These are phyloP conservation scores for Eriocheir sinensis DNA, from an alignment of 1,140 invertebrate genomes.

Conservation along the genomic window DNA sequence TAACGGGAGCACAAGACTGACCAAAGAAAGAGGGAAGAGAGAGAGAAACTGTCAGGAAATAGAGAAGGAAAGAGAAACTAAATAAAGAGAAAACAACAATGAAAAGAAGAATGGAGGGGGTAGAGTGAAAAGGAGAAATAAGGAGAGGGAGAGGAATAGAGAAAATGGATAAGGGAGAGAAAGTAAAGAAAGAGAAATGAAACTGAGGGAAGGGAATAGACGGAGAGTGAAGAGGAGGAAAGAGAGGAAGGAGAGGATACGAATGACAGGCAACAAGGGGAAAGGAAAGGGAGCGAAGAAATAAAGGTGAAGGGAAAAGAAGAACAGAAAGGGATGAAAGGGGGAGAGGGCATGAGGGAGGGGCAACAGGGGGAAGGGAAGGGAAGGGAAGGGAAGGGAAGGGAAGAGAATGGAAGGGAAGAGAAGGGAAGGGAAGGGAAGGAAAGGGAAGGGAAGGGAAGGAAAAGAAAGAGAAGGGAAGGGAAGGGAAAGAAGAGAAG, in stretches of 20 bases:
- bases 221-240: not conserved
- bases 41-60: not conserved
- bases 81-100: no score
- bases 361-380: not conserved
- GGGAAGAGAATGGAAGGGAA: not conserved
- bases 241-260: no score
- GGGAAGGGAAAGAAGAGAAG: no score
- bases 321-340: no score
- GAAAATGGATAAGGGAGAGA: no score
- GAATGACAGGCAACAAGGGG: not conserved
- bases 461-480: not conserved
- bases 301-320: not conserved
- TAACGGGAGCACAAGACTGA: no score
- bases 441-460: not conserved
- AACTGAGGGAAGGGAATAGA: not conserved
- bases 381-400: not conserved
- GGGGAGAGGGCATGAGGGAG: no score
- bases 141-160: no score
- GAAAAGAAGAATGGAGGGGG: not conserved
- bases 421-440: not conserved
- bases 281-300: not conserved
- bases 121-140: not conserved
- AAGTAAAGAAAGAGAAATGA: no score
- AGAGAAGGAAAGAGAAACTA: no score
- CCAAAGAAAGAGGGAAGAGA: no score